Percentiles rank a stretch among this genome's conserved stretches.
Conservation (phyloP, 2,113 vertebrate species). For the Onychorhynchus coronatus region DNA sequence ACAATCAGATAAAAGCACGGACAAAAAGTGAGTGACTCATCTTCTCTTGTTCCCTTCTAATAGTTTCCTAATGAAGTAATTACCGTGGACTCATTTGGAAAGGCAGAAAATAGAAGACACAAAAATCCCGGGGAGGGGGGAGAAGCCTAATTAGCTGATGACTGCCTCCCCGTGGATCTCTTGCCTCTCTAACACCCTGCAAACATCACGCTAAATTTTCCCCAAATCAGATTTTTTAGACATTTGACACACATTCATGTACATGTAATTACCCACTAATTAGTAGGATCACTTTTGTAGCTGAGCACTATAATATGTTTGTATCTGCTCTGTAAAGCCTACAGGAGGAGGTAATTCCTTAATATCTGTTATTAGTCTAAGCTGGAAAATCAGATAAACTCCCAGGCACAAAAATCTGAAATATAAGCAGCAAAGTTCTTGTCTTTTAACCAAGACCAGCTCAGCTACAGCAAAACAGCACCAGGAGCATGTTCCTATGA, state of each 20-base stretch:
- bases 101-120: background rate
- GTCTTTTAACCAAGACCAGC: background rate
- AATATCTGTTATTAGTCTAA: background rate
- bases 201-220: background rate
- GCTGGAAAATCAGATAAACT: background rate
- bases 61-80: constrained; percentile 65
- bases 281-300: background rate
- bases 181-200: background rate
- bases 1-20: constrained; percentile 52
- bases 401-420: background rate
- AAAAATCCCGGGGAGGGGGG: background rate
- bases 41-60: constrained; percentile 48
- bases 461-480: background rate
- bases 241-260: rapidly evolving
- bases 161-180: background rate
- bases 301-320: rapidly evolving
- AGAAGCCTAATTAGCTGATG: background rate
- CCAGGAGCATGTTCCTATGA: background rate
- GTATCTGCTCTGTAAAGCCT: background rate
- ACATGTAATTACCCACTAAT: background rate
- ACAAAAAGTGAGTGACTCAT: constrained; percentile 16
- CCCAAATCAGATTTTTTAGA: background rate
- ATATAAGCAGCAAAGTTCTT: background rate
- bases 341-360: background rate
- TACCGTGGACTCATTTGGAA: background rate